Conservation (phyloP, 1,140 invertebrate species). For the Drosophila dunni region DNA sequence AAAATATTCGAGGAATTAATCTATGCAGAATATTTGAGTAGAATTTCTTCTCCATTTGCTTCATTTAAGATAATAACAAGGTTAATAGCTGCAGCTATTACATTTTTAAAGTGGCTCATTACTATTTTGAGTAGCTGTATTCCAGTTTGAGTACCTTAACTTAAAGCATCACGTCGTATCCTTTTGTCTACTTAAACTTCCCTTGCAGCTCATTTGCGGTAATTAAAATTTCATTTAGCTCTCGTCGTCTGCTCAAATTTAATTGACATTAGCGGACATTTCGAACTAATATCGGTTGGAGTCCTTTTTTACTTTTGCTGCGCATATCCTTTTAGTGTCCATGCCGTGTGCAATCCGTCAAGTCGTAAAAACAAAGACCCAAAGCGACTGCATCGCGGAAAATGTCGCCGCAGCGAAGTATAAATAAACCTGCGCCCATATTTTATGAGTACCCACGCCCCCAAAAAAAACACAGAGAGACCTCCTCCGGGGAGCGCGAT, state of each 20-base stretch:
- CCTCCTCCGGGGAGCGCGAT: constrained; percentile 15
- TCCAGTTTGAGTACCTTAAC: constrained; percentile 19
- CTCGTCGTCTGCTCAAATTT: constrained; percentile 69
- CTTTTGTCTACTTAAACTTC: not conserved
- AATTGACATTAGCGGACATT: constrained; percentile 78
- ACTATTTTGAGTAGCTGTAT: constrained; percentile 26
- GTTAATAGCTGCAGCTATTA: not conserved
- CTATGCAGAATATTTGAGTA: too few relatives aligned
- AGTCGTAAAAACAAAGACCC: constrained; percentile 74
- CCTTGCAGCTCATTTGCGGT: constrained; percentile 68
- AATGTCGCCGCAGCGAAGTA: constrained; percentile 69
- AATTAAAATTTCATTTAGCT: constrained; percentile 78
- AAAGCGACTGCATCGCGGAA: constrained; percentile 23
- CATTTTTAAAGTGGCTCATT: constrained; percentile 56
- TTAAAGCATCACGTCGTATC: not conserved
- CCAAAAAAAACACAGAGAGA: not conserved
- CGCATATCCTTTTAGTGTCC: constrained; percentile 17
- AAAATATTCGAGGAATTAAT: constrained; percentile 26
- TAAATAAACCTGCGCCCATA: constrained; percentile 82
- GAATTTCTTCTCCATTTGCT: not conserved
- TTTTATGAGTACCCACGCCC: constrained; percentile 69
- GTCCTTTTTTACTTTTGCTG: not conserved
- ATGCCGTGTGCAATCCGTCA: constrained; percentile 62
- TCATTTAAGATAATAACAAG: not conserved
- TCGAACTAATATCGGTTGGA: constrained; percentile 49